Conservation (phyloP, 2,797 vertebrate genomes). For the Alouatta caraya region DNA sequence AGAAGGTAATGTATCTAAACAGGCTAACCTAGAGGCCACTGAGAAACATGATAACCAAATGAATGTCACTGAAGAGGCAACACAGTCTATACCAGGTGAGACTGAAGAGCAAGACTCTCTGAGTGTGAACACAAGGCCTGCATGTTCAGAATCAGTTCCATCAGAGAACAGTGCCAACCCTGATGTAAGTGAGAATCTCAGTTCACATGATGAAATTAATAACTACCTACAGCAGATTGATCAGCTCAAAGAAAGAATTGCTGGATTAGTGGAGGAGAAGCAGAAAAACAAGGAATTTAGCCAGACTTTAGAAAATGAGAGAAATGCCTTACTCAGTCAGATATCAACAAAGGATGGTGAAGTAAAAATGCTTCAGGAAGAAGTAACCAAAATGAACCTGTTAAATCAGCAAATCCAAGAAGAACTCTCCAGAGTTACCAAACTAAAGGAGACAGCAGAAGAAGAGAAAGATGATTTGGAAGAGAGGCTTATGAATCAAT, state of each 20-base stretch:
- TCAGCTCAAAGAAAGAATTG: constrained; percentile 78
- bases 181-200: constrained; percentile 26
- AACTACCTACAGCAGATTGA: constrained; percentile 71
- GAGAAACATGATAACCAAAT: constrained; percentile 35
- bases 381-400: constrained; percentile 72
- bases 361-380: constrained; percentile 80
- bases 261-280: constrained; percentile 78
- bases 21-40: constrained; percentile 58
- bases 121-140: background rate
- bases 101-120: constrained; percentile 60
- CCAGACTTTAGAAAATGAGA: constrained; percentile 79
- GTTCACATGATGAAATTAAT: constrained; percentile 60
- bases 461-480: constrained; percentile 96
- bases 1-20: constrained; percentile 66
- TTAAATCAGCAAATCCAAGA: constrained; percentile 81
- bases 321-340: constrained; percentile 81
- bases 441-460: constrained; percentile 85
- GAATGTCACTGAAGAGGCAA: constrained; percentile 57
- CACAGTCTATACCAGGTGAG: constrained; percentile 66
- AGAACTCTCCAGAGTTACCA: constrained; percentile 86
- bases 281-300: constrained; percentile 69
- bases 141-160: background rate
- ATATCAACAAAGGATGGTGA: constrained; percentile 83
- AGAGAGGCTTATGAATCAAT: constrained; percentile 97
- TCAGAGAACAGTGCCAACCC: background rate